Evolutionary conservation across 2,797 vertebrate genomes (phyloP).

Genomic region (Platalea minor): DNA sequence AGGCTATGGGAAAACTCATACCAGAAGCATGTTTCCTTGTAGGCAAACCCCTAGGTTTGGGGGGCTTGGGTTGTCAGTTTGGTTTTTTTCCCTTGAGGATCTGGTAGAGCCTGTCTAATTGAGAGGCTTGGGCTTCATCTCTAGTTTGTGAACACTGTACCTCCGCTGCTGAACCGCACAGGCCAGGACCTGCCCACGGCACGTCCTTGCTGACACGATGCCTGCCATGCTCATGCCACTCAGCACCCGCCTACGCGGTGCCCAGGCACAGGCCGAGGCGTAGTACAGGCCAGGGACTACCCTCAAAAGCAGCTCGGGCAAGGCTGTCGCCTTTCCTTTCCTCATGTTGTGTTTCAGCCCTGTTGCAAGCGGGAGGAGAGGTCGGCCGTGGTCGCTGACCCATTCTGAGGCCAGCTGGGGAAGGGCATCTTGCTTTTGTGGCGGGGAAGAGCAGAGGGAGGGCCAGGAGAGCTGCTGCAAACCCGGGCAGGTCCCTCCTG

Average conservation of each 20-base stretch:
- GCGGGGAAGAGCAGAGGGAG: not conserved
- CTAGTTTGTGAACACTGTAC: not conserved
- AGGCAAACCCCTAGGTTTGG: not conserved
- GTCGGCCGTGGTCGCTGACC: accelerated
- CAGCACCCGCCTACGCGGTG: not conserved
- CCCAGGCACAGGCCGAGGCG: not conserved
- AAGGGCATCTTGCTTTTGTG: not conserved
- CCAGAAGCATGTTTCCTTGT: accelerated
- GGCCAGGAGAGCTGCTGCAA: not conserved
- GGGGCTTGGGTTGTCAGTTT: not conserved
- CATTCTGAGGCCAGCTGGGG: not conserved
- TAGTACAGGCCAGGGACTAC: not conserved
- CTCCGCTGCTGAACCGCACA: not conserved
- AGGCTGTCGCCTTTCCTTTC: not conserved
- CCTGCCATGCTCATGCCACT: not conserved
- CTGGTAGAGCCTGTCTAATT: not conserved
- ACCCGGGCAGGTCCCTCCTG: not conserved
- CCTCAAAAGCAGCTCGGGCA: not conserved
- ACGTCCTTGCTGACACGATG: not conserved
- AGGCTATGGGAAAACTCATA: not conserved
- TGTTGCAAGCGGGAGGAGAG: not conserved
- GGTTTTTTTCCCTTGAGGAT: not conserved
- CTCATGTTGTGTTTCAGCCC: not conserved
- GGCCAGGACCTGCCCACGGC: not conserved
- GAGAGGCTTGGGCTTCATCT: not conserved